These are phyloP conservation scores for Corapipo altera DNA, from an alignment of 2,113 vertebrate species.

Conservation along the genomic window DNA sequence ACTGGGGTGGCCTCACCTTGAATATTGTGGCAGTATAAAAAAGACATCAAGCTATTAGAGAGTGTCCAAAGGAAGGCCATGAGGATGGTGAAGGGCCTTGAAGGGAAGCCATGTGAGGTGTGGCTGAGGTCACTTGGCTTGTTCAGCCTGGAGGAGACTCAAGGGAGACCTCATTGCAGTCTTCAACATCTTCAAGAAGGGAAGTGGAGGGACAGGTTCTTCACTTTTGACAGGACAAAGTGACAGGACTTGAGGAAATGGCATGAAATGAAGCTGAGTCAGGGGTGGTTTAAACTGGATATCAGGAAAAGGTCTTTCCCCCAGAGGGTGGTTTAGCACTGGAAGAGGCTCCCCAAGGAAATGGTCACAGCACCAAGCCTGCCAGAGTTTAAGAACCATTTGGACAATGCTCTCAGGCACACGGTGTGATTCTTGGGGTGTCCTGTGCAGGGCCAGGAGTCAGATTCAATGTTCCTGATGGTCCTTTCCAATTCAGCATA, in stretches of 20 bases:
- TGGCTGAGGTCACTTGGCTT: neutral
- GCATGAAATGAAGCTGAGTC: neutral
- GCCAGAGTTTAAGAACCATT: rapidly evolving
- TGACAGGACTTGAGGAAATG: neutral
- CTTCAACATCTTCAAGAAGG: neutral
- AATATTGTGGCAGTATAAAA: neutral
- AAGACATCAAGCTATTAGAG: neutral
- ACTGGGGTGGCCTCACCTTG: neutral
- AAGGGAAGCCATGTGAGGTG: neutral
- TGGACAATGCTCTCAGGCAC: neutral
- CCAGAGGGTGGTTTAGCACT: neutral
- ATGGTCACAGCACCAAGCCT: neutral
- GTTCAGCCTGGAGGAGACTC: neutral
- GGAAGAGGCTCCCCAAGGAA: neutral
- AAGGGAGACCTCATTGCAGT: neutral
- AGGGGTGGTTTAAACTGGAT: neutral
- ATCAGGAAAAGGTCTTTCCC: rapidly evolving
- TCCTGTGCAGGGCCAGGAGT: neutral
- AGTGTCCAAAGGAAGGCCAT: neutral
- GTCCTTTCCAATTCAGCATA: neutral
- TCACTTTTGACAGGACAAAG: neutral
- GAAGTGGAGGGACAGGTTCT: neutral
- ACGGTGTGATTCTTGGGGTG: neutral
- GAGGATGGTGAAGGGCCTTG: neutral
- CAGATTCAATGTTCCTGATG: neutral